A percentile compares a stretch with the other conserved stretches of the same genome.
Evolutionary conservation across 2,797 vertebrate species (phyloP).

Genomic region (Geotrypetes seraphini): DNA sequence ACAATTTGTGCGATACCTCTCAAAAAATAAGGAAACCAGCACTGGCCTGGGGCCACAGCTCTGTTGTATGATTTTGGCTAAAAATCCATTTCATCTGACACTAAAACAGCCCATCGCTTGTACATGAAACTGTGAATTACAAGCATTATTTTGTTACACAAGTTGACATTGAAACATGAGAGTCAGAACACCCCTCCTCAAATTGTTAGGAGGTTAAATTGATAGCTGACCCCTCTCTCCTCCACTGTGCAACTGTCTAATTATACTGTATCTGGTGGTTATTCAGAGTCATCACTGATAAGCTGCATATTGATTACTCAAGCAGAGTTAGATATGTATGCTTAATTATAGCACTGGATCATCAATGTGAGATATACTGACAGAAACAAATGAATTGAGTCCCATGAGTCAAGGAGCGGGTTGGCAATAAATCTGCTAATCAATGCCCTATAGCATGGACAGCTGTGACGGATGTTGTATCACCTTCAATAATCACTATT

Average conservation of each 20-base stretch:
- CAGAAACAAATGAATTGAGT: slow-evolving; percentile 35
- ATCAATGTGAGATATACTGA: neutral
- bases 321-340: neutral
- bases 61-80: too few species aligned
- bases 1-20: too few species aligned
- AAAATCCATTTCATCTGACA: too few species aligned
- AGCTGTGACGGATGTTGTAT: neutral
- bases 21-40: too few species aligned
- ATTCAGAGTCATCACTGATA: neutral
- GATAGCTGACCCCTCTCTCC: neutral
- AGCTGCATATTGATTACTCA: slow-evolving; percentile 8
- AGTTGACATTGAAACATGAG: slow-evolving; percentile 8
- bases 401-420: slow-evolving; percentile 11
- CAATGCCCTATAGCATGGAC: slow-evolving; percentile 10
- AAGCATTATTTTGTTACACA: too few species aligned
- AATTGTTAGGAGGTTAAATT: too few species aligned
- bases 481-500: neutral
- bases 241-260: slow-evolving; percentile 15
- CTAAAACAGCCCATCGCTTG: too few species aligned
- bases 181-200: slow-evolving; percentile 2
- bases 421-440: slow-evolving; percentile 27
- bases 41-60: too few species aligned
- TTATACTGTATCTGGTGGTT: slow-evolving; percentile 17
- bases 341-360: neutral
- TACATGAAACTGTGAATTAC: too few species aligned